Conservation (phyloP, 2,888 invertebrate species). For the Entomobrya proxima region DNA sequence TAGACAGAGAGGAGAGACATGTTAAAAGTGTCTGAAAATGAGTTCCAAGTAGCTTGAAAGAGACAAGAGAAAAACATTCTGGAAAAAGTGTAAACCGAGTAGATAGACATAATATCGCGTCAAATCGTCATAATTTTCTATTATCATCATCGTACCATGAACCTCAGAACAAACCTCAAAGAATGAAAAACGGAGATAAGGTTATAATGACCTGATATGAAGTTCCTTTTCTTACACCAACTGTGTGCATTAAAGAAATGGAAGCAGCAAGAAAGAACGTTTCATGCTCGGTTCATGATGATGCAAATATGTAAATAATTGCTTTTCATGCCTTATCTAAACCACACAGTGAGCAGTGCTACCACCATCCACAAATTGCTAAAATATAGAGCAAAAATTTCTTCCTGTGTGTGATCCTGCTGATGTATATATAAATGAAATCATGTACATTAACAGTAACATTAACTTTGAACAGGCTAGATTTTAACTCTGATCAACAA, state of each 20-base stretch:
- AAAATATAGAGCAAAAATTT: too few relatives aligned
- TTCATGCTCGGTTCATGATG: too few relatives aligned
- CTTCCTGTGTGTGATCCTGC: too few relatives aligned
- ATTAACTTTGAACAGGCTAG: background rate
- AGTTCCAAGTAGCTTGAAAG: conserved; percentile 8
- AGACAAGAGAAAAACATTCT: background rate
- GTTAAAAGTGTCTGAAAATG: background rate
- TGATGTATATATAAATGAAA: too few relatives aligned
- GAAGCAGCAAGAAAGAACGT: too few relatives aligned
- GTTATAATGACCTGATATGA: conserved; percentile 66
- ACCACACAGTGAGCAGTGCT: too few relatives aligned
- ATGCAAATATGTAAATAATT: too few relatives aligned
- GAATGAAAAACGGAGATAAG: conserved; percentile 51
- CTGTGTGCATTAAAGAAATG: background rate
- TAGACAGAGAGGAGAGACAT: background rate
- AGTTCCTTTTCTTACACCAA: conserved; percentile 47
- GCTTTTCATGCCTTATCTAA: too few relatives aligned
- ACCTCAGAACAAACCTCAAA: conserved; percentile 50
- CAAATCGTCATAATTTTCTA: background rate
- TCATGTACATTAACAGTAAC: too few relatives aligned
- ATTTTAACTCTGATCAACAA: background rate
- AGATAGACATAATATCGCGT: background rate
- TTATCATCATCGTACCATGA: conserved; percentile 17
- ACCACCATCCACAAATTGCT: too few relatives aligned
- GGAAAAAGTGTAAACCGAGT: too few relatives aligned